Conservation (phyloP, 2,888 invertebrate species). For the Lasioglossum morio region DNA sequence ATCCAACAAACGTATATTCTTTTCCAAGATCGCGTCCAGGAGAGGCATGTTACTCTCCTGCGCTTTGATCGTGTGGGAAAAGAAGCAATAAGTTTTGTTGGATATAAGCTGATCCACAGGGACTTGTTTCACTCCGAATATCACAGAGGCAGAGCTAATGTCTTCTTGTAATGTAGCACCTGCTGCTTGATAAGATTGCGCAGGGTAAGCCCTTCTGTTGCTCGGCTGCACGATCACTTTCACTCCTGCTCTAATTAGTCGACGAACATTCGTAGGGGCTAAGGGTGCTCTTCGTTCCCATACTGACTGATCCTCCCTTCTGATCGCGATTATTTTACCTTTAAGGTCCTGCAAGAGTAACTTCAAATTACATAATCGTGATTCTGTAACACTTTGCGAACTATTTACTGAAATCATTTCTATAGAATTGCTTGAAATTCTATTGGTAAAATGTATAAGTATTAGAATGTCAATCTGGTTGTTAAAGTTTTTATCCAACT, state of each 20-base stretch:
- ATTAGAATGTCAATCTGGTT: background rate
- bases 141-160: constrained; percentile 97
- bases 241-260: constrained; percentile 94
- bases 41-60: constrained; percentile 99
- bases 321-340: constrained; percentile 92
- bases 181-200: constrained; percentile 96
- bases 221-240: constrained; percentile 99
- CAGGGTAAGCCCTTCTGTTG: constrained; percentile 98
- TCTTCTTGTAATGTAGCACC: constrained; percentile 98
- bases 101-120: constrained; percentile 97
- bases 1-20: constrained; percentile 98
- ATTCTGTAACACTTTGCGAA: background rate
- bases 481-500: background rate
- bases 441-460: background rate
- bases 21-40: constrained; percentile 97
- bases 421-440: background rate
- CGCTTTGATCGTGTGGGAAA: constrained; percentile 99
- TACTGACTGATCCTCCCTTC: constrained; percentile 96
- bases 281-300: constrained; percentile 98
- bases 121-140: constrained; percentile 98
- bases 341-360: constrained; percentile 82
- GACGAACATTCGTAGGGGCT: constrained; percentile 95
- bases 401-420: background rate
- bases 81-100: constrained; percentile 99
- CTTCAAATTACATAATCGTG: background rate